A percentile compares a stretch with the other conserved stretches of the same genome.
phyloP scores from a whole-genome alignment of 2,888 invertebrate genomes.

The Drosophila kanekoi region DNA sequence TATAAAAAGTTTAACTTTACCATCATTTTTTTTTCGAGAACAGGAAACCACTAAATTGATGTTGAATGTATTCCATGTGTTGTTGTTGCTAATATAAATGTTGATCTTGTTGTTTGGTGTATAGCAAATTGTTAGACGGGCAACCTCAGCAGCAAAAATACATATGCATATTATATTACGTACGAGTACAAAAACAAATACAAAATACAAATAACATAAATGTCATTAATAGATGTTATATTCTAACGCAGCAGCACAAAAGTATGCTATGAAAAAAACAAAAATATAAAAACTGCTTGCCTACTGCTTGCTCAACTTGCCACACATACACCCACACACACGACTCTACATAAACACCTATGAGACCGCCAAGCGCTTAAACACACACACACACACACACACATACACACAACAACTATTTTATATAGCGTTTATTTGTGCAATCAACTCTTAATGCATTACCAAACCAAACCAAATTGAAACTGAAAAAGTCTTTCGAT shows the following conservation, averaged over 20 bases:
- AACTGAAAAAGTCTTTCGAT: constrained; percentile 16
- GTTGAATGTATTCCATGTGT: constrained; percentile 21
- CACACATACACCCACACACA: constrained; percentile 1
- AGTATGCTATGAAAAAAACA: constrained; percentile 15
- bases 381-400: constrained; percentile 5
- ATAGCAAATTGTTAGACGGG: constrained; percentile 7
- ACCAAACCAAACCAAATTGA: constrained; percentile 8
- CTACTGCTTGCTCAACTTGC: constrained; percentile 26
- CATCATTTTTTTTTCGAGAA: neutral
- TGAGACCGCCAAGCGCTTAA: neutral
- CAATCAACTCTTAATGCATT: neutral
- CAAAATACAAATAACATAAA: neutral
- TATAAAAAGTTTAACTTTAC: constrained; percentile 13
- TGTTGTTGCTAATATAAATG: constrained; percentile 16
- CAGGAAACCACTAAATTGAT: constrained; percentile 1
- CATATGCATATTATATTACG: neutral
- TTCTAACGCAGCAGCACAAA: constrained; percentile 1
- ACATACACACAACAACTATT: neutral
- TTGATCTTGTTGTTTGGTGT: constrained; percentile 15
- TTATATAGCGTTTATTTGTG: constrained; percentile 8
- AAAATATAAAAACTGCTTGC: constrained; percentile 20
- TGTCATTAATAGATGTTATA: neutral
- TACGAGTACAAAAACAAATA: constrained; percentile 18
- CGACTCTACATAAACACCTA: too few species aligned
- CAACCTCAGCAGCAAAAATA: neutral